A percentile compares a stretch with the other conserved stretches of the same genome.
Evolutionary conservation across 2,888 invertebrate species (phyloP).

Genomic region (Teleiodes luculella): DNA sequence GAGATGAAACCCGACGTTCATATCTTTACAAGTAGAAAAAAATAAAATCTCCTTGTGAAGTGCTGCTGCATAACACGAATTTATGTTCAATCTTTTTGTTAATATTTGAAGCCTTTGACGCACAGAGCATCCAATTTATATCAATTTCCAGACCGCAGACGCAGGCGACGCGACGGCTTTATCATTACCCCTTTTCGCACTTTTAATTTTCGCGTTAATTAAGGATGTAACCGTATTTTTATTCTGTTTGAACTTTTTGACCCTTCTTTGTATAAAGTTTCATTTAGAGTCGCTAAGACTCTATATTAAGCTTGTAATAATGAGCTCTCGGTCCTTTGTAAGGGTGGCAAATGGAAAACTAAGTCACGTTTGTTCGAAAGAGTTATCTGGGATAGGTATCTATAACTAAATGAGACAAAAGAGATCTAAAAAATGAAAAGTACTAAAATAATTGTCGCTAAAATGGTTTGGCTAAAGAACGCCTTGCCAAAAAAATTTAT

Average conservation of each 20-base stretch:
- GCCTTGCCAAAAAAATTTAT: no score
- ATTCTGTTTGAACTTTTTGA: constrained; percentile 45
- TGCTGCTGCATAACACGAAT: no score
- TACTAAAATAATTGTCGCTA: no score
- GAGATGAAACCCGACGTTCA: no score
- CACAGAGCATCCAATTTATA: constrained; percentile 1
- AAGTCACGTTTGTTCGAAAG: background rate
- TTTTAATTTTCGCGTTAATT: constrained; percentile 46
- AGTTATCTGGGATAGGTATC: background rate
- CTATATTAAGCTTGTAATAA: constrained; percentile 56
- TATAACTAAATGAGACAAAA: no score
- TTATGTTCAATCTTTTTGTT: background rate
- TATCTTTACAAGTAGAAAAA: no score
- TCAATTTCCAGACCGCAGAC: background rate
- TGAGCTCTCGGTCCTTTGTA: constrained; percentile 32
- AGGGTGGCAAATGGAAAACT: no score
- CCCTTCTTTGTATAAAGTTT: constrained; percentile 49
- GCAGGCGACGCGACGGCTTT: background rate
- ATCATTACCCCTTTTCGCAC: background rate
- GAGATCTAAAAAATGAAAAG: no score
- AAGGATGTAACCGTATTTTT: constrained; percentile 47
- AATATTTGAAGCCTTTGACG: background rate
- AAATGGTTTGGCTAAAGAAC: no score
- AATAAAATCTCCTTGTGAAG: no score
- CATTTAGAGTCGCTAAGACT: constrained; percentile 56